Evolutionary conservation across 2,888 invertebrate species (phyloP).

Genomic region (Drosophila peninsularis): DNA sequence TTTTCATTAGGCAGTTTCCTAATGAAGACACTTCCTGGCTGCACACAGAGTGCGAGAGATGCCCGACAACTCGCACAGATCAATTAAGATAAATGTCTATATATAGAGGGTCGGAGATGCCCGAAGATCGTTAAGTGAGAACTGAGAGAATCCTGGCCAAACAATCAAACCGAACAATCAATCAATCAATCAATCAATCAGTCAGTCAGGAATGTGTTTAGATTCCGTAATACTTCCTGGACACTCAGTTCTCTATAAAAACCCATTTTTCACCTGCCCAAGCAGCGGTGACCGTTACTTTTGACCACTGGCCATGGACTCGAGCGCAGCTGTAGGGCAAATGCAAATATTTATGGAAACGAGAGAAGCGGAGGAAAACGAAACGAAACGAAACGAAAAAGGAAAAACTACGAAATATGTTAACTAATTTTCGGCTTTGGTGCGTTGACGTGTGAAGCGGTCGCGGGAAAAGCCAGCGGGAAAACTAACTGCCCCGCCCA

Average conservation of each 20-base stretch:
- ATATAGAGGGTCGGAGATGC: not conserved
- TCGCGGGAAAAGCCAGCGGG: conserved; percentile 10
- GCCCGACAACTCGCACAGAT: conserved; percentile 29
- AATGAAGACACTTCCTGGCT: conserved; percentile 45
- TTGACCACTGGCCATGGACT: conserved; percentile 53
- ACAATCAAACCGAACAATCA: conserved; percentile 28
- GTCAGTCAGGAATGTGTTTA: conserved; percentile 11
- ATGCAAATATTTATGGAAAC: conserved; percentile 58
- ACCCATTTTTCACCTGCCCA: conserved; percentile 5
- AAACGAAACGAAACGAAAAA: conserved; percentile 26
- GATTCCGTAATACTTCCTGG: conserved; percentile 31
- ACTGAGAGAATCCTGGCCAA: conserved; percentile 10
- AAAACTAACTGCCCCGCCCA: conserved; percentile 17
- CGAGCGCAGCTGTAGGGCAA: conserved; percentile 65
- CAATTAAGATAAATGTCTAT: conserved; percentile 71
- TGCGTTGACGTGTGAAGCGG: conserved; percentile 78
- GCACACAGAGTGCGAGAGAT: not conserved
- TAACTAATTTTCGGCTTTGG: conserved; percentile 78
- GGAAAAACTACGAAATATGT: conserved; percentile 40
- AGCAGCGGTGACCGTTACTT: conserved; percentile 4
- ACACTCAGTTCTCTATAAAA: not conserved
- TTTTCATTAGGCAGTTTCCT: conserved; percentile 37
- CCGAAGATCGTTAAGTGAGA: conserved; percentile 6
- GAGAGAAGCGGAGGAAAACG: not conserved
- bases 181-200: conserved; percentile 58